These are phyloP conservation scores for Neodiprion virginianus DNA, from an alignment of 1,140 invertebrate species.

Conservation along the genomic window DNA sequence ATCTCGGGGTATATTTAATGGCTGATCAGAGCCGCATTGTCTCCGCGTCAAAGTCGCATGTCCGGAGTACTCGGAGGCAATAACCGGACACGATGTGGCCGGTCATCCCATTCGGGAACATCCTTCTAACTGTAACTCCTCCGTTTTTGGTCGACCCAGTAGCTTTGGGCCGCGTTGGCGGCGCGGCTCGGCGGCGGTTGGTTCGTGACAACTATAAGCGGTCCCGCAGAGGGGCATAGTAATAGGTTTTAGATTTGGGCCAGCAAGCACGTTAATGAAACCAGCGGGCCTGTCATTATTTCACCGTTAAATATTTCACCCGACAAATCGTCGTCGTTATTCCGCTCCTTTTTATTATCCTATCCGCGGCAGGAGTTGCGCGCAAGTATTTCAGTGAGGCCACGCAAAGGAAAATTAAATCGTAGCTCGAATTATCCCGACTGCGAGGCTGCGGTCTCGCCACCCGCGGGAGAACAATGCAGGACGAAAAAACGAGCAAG, in stretches of 20 bases:
- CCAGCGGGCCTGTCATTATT: no score
- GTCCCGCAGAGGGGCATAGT: not conserved
- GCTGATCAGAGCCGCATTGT: not conserved
- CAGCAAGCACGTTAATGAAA: not conserved
- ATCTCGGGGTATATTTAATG: not conserved
- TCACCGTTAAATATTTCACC: no score
- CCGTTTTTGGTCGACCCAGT: constrained; percentile 3
- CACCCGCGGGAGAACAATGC: not conserved
- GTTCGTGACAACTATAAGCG: not conserved
- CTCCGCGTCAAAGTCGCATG: not conserved
- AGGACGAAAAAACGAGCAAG: not conserved
- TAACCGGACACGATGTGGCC: not conserved
- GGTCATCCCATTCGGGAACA: not conserved
- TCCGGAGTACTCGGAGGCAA: not conserved
- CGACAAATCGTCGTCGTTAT: no score
- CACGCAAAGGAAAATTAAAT: no score
- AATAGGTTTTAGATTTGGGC: not conserved
- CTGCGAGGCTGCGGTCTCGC: no score
- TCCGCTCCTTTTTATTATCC: no score
- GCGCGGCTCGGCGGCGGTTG: not conserved
- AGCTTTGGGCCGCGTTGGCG: not conserved
- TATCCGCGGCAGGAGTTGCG: no score
- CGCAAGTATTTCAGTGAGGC: no score
- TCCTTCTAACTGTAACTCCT: not conserved
- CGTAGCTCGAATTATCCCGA: no score